Base-by-base conservation (phyloP, 2,797 vertebrate genomes). In the Rhynchotus rufescens region DNA sequence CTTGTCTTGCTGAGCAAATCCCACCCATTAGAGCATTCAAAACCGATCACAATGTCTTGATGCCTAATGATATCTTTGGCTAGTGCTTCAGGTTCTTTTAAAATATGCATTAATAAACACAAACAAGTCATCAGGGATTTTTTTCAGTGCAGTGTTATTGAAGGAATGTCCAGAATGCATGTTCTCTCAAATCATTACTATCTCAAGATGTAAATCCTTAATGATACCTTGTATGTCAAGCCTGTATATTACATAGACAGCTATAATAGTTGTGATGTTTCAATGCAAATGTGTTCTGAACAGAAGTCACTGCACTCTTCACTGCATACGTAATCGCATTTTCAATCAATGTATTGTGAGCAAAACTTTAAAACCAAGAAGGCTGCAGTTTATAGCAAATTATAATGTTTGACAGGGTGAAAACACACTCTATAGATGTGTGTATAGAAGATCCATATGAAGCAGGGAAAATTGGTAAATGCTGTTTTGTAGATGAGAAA, bases 321-420 rank as follows among this genome's bases (percentile, higher is more conserved):
- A n/a, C 78, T 9, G 36, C 67, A 76, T 68, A 28, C 64, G 84
- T 91, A 71, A 81, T 85, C 67, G 54, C 64, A 76, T 91, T 89
- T 86, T 88, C 52, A 52, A 25, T 65, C 52, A 62, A 12, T n/a
- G 56, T 68, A 62, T 51, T 59, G 23, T 78, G 25, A 57, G n/a
- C 30, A 66, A 52, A n/a, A 51, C 61, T 87, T 84, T 72, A 25
- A 52, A 84, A 11, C 25, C 19, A 51, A 3, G 0, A 23, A 85
- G 79, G 80, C n/a, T 80, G 73, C 42, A 89, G 61, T 93, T 96
- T 80, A 60, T 51, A 76, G 61, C 68, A 89, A 88, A 91, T 91
- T 61, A 69, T 57, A 89, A 59, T 19, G 13, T 90, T 94, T 86
- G 88, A 89, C 86, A 93, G 80, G 77, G 81, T 77, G 79, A 90